phyloP scores from a whole-genome alignment of 64 coral and sea anemone genomes.

The Astreopora myriophthalma region DNA sequence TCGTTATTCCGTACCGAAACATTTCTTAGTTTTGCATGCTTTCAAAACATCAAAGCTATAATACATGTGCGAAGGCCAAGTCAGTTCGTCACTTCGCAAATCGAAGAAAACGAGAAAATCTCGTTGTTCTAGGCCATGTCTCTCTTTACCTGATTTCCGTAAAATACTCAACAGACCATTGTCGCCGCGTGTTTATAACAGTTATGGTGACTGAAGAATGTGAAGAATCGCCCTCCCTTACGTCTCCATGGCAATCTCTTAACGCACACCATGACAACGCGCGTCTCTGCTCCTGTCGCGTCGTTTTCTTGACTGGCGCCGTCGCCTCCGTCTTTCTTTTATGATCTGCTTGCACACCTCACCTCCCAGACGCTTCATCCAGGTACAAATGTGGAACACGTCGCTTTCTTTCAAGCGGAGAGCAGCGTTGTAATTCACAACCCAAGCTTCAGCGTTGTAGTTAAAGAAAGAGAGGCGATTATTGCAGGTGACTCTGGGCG shows the following conservation, averaged over 20 bases:
- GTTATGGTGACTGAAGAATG: background rate
- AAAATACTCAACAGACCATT: too few relatives aligned
- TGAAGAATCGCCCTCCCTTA: background rate
- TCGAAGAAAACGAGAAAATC: too few relatives aligned
- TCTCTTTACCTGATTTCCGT: too few relatives aligned
- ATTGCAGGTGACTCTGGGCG: background rate
- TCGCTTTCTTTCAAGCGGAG: slow-evolving; percentile 13
- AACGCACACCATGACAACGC: background rate
- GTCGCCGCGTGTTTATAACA: too few relatives aligned
- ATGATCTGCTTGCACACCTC: background rate
- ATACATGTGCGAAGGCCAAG: too few relatives aligned
- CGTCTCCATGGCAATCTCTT: background rate
- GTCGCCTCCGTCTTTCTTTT: background rate
- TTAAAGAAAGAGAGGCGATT: background rate
- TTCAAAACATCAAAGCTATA: too few relatives aligned
- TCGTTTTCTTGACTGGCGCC: slow-evolving; percentile 7
- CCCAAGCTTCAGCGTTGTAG: background rate
- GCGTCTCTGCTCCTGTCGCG: background rate
- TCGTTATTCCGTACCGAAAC: too few relatives aligned
- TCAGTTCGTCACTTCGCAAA: too few relatives aligned
- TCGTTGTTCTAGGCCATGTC: too few relatives aligned
- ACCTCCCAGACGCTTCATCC: slow-evolving; percentile 5
- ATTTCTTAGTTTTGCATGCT: too few relatives aligned
- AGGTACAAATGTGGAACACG: slow-evolving; percentile 17
- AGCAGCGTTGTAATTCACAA: background rate